Conservation (phyloP, 2,888 invertebrate genomes). For the Linnaemya vulpina region DNA sequence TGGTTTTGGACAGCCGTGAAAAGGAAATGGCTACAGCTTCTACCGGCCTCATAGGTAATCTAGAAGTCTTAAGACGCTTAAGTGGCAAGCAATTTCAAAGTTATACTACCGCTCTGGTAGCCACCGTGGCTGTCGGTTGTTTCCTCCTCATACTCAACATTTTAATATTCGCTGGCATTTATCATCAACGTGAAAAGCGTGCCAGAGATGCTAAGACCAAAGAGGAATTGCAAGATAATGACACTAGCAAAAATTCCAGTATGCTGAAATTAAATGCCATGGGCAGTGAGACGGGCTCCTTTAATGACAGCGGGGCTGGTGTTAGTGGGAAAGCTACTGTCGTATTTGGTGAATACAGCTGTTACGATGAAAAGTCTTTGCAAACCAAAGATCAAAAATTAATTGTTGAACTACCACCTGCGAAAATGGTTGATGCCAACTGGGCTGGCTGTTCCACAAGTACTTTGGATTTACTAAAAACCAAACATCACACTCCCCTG, state of each 20-base stretch:
- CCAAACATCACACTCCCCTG: conserved; percentile 74
- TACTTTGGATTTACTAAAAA: conserved; percentile 80
- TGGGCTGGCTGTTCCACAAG: conserved; percentile 77
- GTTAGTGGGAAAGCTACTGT: conserved; percentile 75
- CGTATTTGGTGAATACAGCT: conserved; percentile 86
- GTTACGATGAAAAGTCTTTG: conserved; percentile 86
- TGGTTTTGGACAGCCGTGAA: conserved; percentile 75
- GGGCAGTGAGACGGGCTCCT: conserved; percentile 69
- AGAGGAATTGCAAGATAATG: conserved; percentile 86
- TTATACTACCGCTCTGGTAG: conserved; percentile 93
- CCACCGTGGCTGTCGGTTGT: conserved; percentile 93
- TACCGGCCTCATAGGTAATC: conserved; percentile 84
- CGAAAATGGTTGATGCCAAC: conserved; percentile 74
- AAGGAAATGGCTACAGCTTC: conserved; percentile 80
- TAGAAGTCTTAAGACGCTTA: conserved; percentile 89
- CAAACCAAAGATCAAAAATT: conserved; percentile 84
- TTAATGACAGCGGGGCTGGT: conserved; percentile 64
- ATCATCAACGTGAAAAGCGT: conserved; percentile 89
- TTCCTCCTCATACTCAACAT: conserved; percentile 91
- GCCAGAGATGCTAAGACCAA: conserved; percentile 88
- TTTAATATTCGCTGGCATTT: conserved; percentile 94
- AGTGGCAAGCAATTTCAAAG: conserved; percentile 93
- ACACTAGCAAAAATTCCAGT: conserved; percentile 82
- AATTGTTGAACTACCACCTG: conserved; percentile 86
- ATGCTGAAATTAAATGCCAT: conserved; percentile 79